These are phyloP conservation scores for Myathropa florea DNA, from an alignment of 2,888 invertebrate genomes.

Conservation along the genomic window DNA sequence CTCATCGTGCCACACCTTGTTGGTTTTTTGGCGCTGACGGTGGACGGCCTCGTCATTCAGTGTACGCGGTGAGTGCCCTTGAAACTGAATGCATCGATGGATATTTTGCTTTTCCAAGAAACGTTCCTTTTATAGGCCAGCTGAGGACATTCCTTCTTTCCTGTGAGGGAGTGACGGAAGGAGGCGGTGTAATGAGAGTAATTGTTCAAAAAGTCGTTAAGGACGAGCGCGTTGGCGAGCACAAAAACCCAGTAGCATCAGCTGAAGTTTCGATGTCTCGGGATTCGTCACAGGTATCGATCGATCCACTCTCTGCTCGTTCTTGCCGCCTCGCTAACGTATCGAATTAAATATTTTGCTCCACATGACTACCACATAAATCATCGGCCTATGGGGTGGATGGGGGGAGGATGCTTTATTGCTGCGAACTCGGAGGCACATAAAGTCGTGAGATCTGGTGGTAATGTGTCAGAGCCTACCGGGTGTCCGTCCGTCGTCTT, in stretches of 20 bases:
- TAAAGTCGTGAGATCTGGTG: constrained; percentile 33
- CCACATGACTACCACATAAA: constrained; percentile 27
- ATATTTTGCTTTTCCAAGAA: background rate
- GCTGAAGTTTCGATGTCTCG: background rate
- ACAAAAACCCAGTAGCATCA: background rate
- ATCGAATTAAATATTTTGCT: constrained; percentile 18
- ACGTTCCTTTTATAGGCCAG: constrained; percentile 12
- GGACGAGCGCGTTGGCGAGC: background rate
- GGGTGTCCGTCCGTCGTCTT: background rate
- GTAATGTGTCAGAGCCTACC: constrained; percentile 7
- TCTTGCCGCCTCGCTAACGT: background rate
- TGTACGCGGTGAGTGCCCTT: constrained; percentile 15
- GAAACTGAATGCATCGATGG: constrained; percentile 18
- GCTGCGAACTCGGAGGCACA: constrained; percentile 10
- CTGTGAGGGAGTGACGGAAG: too few relatives aligned
- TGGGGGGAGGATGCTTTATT: constrained; percentile 1
- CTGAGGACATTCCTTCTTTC: background rate
- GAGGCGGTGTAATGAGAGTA: background rate
- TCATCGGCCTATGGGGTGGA: constrained; percentile 12
- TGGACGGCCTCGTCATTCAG: background rate
- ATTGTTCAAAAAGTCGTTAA: constrained; percentile 16
- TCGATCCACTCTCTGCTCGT: background rate
- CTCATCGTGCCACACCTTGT: constrained; percentile 9
- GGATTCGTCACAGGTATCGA: constrained; percentile 2
- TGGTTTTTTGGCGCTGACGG: background rate